These are phyloP conservation scores for Trichonephila clavipes DNA, from an alignment of 1,140 invertebrate genomes.

Conservation along the genomic window DNA sequence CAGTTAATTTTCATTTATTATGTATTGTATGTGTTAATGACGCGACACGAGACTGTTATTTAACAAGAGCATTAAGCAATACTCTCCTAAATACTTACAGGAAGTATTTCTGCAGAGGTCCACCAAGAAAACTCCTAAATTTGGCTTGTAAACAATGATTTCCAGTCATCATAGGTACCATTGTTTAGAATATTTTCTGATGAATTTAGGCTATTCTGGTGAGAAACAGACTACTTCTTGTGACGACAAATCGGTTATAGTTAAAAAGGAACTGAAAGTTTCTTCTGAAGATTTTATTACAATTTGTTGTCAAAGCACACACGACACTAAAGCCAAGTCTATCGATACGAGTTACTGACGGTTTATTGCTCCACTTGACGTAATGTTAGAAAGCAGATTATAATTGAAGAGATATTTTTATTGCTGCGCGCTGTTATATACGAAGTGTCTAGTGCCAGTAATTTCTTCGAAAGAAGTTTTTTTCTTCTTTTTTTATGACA, in stretches of 20 bases:
- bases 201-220: background rate
- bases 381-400: background rate
- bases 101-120: background rate
- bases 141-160: background rate
- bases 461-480: background rate
- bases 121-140: background rate
- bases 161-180: background rate
- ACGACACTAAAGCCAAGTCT: background rate
- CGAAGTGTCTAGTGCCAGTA: background rate
- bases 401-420: background rate
- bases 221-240: background rate
- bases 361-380: background rate
- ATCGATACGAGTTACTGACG: background rate
- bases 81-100: background rate
- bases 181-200: background rate
- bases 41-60: accelerated
- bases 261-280: background rate
- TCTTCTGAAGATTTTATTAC: background rate
- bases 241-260: background rate
- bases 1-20: too few relatives aligned
- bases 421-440: background rate
- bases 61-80: too few relatives aligned
- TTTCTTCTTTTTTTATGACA: background rate
- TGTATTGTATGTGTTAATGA: too few relatives aligned
- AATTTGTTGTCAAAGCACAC: background rate